Evolutionary conservation across 2,888 invertebrate genomes (phyloP), one percentile per base, ranked within the genome.

Genomic region (Germaria angustata): DNA sequence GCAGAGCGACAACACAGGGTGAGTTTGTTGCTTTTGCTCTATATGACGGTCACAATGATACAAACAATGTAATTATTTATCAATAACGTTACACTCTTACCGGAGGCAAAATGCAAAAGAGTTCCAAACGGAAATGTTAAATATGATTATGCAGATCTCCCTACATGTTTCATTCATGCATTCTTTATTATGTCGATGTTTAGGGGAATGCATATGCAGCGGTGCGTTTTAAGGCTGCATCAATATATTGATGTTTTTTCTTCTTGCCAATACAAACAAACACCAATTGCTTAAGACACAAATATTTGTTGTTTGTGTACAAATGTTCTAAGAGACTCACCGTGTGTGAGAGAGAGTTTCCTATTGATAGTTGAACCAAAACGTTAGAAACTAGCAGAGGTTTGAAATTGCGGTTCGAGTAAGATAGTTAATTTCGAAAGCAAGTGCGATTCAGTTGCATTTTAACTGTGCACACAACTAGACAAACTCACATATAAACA

Each of bases 401-500:
- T 72, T 76, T 46, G 65, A 80, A 79, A 81, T 69, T 82, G 68
- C 76, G 73, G 78, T 73, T 55, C 78, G 71, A 78, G 79, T 68
- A 72, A 65, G 44, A 80, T 77, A 77, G 72, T 63, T 57, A 69
- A 28, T 75, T 55, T 61, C 24, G 57, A 79, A 66, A 71, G 75
- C 81, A 83, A 85, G 84, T 85, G 83, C 81, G 84, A 84, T 84
- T 88, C 86, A 88, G 88, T 88, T 87, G 87, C 87, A 88, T 86
- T 87, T 86, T 82, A 86, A 85, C 85, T 86, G 87, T 86, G 86
- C 85, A 83, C 86, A 84, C 85, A 86, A 84, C 84, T 86, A 86
- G 87, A 84, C 82, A 63, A 77, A 83, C 61, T 51, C 41, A 51
- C 39, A 44, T 36, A 68, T 28, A 20, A 66, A 68, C 17, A 71